Conservation (phyloP, 2,113 vertebrate genomes). For the Coregonus clupeaformis region DNA sequence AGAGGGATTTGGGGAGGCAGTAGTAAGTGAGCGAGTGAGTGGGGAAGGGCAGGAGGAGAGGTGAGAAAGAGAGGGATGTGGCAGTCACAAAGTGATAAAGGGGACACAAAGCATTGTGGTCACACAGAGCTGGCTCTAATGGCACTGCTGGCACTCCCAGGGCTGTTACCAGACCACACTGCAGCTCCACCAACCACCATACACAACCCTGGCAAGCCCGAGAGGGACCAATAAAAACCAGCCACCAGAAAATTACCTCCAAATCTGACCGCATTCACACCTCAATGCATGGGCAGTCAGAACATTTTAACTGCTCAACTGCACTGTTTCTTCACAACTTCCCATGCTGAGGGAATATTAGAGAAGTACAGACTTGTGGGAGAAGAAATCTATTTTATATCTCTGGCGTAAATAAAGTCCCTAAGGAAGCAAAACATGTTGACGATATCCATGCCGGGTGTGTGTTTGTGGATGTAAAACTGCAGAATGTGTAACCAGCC, state of each 20-base stretch:
- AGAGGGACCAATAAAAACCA: conserved; percentile 10
- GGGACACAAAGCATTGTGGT: not conserved
- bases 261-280: conserved; percentile 2
- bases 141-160: conserved; percentile 19
- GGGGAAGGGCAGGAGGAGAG: not conserved
- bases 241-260: not conserved
- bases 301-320: not conserved
- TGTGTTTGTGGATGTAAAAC: no score
- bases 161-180: conserved; percentile 19
- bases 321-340: not conserved
- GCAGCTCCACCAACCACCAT: conserved; percentile 3
- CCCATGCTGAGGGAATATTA: not conserved
- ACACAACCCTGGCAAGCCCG: not conserved
- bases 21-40: not conserved
- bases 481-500: not conserved
- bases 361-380: not conserved
- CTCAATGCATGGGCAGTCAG: not conserved
- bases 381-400: not conserved
- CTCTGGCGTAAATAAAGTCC: not conserved
- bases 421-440: no score
- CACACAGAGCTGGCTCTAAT: conserved; percentile 34
- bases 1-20: not conserved
- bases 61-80: conserved; percentile 5
- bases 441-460: no score
- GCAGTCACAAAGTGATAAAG: conserved; percentile 19